Base-by-base conservation (phyloP, 2,797 vertebrate species). In the Leuciscus waleckii region DNA sequence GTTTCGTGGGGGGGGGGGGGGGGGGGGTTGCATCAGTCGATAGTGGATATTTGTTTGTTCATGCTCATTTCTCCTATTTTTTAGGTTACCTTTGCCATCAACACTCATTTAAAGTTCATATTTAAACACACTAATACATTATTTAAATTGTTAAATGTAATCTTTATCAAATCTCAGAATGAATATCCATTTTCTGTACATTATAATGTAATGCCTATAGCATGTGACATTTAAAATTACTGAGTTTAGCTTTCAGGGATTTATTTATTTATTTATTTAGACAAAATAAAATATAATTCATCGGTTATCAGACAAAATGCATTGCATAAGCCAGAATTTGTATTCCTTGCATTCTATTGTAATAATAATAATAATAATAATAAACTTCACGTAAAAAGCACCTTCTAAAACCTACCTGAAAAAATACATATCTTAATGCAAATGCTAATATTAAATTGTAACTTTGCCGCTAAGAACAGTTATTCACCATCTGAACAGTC, bases 401-500 rank as follows among this genome's bases (percentile, higher is more conserved):
- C n/a, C 39, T 29, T 43, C n/a, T 43, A 17, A 63, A 63, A 63
- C 4, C 23, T 29, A 16, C 13, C 16, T 63, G 8, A 63, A 43
- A 16, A 63, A 43, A 63, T 3, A 29, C 9, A 78, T 19, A 21
- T 5, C 56, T 77, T 37, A 39, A 10, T 39, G 3, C 37, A 39
- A 39, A 76, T 1, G 32, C 3, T 49, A 26, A 61, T 77, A 61
- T 39, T 7, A 61, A 78, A 70, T 8, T 10, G 1, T 61, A 61
- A 77, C 84, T 84, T 58, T 88, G 82, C 32, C 29, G 87, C 82
- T 82, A 71, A 13, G 10, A 78, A 41, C 86, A 76, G 86, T 88
- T 92, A 90, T 51, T 68, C 19, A 23, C 7, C 63, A 69, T 29
- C 51, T 61, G 1, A 32, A 10, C 17, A 37, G 19, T 39, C 35